Conservation (phyloP, 1,140 invertebrate species). For the Bactericera cockerelli region DNA sequence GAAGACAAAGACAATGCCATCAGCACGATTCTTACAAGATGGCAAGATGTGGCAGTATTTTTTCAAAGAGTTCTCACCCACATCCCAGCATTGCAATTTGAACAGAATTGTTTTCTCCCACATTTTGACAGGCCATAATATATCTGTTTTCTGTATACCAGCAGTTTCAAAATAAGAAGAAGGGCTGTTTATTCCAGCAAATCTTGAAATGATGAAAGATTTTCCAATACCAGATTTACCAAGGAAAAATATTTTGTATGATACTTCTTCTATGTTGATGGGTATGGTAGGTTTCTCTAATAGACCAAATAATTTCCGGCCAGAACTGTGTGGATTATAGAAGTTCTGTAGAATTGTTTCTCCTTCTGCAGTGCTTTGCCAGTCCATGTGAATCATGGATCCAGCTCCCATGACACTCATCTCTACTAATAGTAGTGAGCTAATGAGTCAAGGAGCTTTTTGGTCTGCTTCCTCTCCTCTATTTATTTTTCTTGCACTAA, state of each 20-base stretch:
- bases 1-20: slow-evolving; percentile 38
- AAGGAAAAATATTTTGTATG: slow-evolving; percentile 39
- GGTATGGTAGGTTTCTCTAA: slow-evolving; percentile 36
- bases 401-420: slow-evolving; percentile 4
- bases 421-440: no score
- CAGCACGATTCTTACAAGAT: slow-evolving; percentile 37
- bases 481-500: no score
- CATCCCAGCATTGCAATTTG: slow-evolving; percentile 43
- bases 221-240: slow-evolving; percentile 41
- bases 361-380: slow-evolving; percentile 32
- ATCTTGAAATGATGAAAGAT: slow-evolving; percentile 34
- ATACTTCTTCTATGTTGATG: slow-evolving; percentile 36
- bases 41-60: slow-evolving; percentile 42
- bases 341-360: slow-evolving; percentile 33
- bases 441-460: no score
- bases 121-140: slow-evolving; percentile 44
- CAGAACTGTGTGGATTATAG: slow-evolving; percentile 29
- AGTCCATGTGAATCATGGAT: slow-evolving; percentile 28
- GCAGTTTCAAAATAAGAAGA: slow-evolving; percentile 34
- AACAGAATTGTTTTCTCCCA: slow-evolving; percentile 39
- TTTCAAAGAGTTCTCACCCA: slow-evolving; percentile 37
- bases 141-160: slow-evolving; percentile 38
- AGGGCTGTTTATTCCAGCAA: slow-evolving; percentile 31
- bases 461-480: no score
- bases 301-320: slow-evolving; percentile 33